Percentiles rank a stretch among this genome's conserved stretches.
These are phyloP conservation scores for Papilio polytes DNA, from an alignment of 1,140 invertebrate species.

Conservation along the genomic window DNA sequence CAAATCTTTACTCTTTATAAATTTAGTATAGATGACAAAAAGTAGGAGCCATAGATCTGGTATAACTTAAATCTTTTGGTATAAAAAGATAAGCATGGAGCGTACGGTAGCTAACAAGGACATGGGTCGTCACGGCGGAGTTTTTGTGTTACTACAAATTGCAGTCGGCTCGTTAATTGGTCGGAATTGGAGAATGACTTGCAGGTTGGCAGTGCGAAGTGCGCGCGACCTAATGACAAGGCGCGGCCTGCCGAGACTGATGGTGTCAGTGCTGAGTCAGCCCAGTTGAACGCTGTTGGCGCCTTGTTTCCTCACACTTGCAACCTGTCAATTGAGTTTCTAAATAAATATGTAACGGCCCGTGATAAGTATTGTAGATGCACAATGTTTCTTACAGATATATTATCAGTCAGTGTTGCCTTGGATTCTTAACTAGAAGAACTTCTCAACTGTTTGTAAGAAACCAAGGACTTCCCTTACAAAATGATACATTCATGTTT, in stretches of 20 bases:
- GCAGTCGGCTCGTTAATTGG: constrained; percentile 72
- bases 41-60: neutral
- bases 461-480: too few species aligned
- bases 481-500: too few species aligned
- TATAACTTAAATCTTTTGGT: neutral
- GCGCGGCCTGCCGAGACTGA: constrained; percentile 49
- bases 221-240: constrained; percentile 72
- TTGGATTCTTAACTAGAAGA: too few species aligned
- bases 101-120: constrained; percentile 68
- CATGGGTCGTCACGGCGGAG: constrained; percentile 63
- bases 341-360: constrained; percentile 9
- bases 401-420: neutral
- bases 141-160: constrained; percentile 65
- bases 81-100: constrained; percentile 41
- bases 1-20: too few species aligned
- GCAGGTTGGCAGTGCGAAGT: constrained; percentile 72
- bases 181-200: constrained; percentile 67
- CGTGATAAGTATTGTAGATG: constrained; percentile 8
- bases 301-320: constrained; percentile 49
- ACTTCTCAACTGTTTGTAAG: too few species aligned
- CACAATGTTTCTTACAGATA: neutral
- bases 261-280: constrained; percentile 76
- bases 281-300: constrained; percentile 68
- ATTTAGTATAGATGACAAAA: neutral
- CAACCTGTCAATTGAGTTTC: neutral